Conservation (phyloP, 2,888 invertebrate genomes). For the Zelleria hepariella region DNA sequence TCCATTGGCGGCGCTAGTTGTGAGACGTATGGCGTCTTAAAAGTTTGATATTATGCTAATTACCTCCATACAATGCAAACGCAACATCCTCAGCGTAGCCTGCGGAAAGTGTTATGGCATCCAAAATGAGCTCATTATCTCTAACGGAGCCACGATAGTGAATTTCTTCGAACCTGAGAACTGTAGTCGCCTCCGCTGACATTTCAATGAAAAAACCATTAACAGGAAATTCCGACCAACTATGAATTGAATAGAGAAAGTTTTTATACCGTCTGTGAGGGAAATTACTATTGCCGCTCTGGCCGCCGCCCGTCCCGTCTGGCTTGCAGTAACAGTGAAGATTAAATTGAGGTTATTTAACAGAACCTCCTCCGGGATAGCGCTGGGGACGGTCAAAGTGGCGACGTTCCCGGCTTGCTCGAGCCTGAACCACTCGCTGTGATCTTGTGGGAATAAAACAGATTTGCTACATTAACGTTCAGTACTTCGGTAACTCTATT, state of each 20-base stretch:
- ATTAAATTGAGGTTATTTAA: neutral
- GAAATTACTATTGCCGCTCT: neutral
- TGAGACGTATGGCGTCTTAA: too few relatives aligned
- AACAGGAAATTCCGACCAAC: neutral
- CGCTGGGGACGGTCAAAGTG: neutral
- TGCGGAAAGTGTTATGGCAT: slow-evolving; percentile 22
- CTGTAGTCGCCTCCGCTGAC: slow-evolving; percentile 1
- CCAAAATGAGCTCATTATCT: slow-evolving; percentile 15
- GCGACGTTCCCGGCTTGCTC: slow-evolving; percentile 1
- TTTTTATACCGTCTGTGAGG: neutral
- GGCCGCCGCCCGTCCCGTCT: neutral
- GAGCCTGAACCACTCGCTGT: neutral
- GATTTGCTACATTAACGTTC: neutral
- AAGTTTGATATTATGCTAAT: too few relatives aligned
- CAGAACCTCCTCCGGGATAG: neutral
- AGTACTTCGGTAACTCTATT: too few relatives aligned
- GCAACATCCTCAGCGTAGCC: slow-evolving; percentile 22
- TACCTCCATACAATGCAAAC: slow-evolving; percentile 26
- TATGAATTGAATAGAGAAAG: neutral
- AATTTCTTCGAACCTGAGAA: slow-evolving; percentile 24
- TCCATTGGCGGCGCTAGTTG: too few relatives aligned
- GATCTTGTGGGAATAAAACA: neutral
- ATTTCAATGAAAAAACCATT: neutral
- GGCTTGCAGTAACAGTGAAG: slow-evolving; percentile 1
- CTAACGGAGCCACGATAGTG: slow-evolving; percentile 24